Evolutionary conservation across 2,113 vertebrate species (phyloP).

Genomic region (Syngnathoides biaculeatus): DNA sequence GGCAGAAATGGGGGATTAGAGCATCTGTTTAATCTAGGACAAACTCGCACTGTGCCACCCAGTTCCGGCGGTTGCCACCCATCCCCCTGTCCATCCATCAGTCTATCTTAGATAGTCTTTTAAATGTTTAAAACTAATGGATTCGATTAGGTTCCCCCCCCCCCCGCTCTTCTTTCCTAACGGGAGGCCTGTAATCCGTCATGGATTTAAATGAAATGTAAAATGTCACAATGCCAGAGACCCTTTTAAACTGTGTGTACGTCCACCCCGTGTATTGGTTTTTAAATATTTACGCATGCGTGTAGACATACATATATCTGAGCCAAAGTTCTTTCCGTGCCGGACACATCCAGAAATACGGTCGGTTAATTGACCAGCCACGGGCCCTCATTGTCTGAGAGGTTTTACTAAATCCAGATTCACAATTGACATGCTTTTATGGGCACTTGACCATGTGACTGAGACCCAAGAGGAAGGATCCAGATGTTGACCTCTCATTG

Average conservation of each 20-base stretch:
- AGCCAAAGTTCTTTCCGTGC: conserved; percentile 20
- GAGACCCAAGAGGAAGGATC: background rate
- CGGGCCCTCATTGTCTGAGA: conserved; percentile 31
- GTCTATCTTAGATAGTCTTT: conserved; percentile 65
- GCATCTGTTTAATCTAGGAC: conserved; percentile 73
- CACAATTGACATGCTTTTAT: background rate
- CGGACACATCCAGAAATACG: conserved; percentile 10
- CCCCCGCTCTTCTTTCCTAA: conserved; percentile 46
- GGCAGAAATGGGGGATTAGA: conserved; percentile 73
- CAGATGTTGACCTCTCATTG: background rate
- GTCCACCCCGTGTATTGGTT: conserved; percentile 13
- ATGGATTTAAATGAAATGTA: conserved; percentile 70
- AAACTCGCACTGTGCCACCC: conserved; percentile 65
- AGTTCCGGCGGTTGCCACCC: conserved; percentile 36
- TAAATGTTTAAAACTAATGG: conserved; percentile 73
- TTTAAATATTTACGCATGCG: conserved; percentile 12
- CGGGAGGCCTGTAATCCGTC: conserved; percentile 64
- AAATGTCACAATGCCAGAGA: conserved; percentile 72
- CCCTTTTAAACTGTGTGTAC: conserved; percentile 64
- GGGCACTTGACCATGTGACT: background rate
- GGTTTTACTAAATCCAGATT: conserved; percentile 8
- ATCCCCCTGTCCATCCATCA: conserved; percentile 54
- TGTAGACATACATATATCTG: conserved; percentile 43
- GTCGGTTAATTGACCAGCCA: conserved; percentile 40
- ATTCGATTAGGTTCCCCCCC: conserved; percentile 58